These are phyloP conservation scores for Leptobrachium leishanense DNA, from an alignment of 2,113 vertebrate genomes.

Conservation along the genomic window DNA sequence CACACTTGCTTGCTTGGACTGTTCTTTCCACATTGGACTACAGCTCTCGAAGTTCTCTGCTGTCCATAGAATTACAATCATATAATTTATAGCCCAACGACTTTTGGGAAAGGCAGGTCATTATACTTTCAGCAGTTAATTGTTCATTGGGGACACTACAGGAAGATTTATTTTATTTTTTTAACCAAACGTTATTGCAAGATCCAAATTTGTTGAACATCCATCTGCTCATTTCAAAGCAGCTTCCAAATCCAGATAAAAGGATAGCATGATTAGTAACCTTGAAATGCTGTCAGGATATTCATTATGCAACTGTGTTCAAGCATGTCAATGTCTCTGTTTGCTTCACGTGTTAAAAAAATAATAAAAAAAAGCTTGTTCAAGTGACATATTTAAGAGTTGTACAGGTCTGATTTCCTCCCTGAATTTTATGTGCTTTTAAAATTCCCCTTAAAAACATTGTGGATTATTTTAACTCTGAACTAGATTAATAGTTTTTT, in stretches of 20 bases:
- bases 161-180: no score
- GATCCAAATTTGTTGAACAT: not conserved
- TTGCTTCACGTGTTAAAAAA: not conserved
- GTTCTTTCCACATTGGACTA: no score
- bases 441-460: no score
- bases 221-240: slow-evolving; percentile 22
- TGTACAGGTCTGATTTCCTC: not conserved
- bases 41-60: no score
- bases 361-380: slow-evolving; percentile 9
- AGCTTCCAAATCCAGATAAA: slow-evolving; percentile 67
- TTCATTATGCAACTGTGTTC: slow-evolving; percentile 48
- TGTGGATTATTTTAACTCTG: no score
- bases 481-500: no score
- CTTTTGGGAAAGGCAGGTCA: no score
- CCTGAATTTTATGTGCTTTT: not conserved
- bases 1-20: no score
- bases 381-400: slow-evolving; percentile 13
- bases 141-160: no score
- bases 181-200: not conserved
- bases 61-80: no score
- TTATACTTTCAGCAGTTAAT: no score
- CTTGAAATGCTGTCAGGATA: slow-evolving; percentile 64
- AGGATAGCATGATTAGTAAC: slow-evolving; percentile 56
- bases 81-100: no score
- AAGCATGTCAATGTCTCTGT: slow-evolving; percentile 51